Percentiles rank a stretch among this genome's conserved stretches.
These are phyloP conservation scores for Drosophila cardini DNA, from an alignment of 1,140 invertebrate species.

Conservation along the genomic window DNA sequence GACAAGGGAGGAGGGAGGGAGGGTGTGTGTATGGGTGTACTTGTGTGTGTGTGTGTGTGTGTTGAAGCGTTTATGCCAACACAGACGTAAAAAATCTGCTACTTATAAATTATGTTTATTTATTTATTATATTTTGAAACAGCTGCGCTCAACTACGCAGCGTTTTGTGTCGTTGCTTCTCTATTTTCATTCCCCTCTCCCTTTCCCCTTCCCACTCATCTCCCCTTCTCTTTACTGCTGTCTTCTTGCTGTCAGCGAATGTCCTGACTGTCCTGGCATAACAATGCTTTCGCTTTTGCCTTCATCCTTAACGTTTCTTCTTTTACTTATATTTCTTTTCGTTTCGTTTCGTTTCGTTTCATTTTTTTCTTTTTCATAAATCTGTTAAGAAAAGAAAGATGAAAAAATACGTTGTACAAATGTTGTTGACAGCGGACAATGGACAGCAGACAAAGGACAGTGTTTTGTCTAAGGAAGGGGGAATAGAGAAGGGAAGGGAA, in stretches of 20 bases:
- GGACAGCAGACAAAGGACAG: constrained; percentile 22
- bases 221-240: neutral
- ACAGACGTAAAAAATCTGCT: constrained; percentile 80
- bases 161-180: constrained; percentile 55
- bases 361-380: constrained; percentile 58
- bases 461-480: neutral
- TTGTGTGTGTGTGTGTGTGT: constrained; percentile 7
- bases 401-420: constrained; percentile 70
- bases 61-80: constrained; percentile 72
- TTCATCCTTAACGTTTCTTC: constrained; percentile 21
- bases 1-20: constrained; percentile 37
- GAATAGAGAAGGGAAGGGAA: neutral
- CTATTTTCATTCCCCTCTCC: neutral
- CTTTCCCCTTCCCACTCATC: neutral
- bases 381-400: constrained; percentile 54
- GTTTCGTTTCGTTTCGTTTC: constrained; percentile 5
- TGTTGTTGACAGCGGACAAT: constrained; percentile 75
- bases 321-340: neutral
- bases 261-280: constrained; percentile 31
- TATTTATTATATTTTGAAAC: constrained; percentile 82
- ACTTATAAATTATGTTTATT: constrained; percentile 84
- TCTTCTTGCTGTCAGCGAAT: constrained; percentile 58
- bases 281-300: constrained; percentile 57
- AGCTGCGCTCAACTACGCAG: constrained; percentile 75
- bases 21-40: neutral